These are phyloP conservation scores for Megalonaias nervosa DNA, from an alignment of 1,140 invertebrate genomes.

Conservation along the genomic window DNA sequence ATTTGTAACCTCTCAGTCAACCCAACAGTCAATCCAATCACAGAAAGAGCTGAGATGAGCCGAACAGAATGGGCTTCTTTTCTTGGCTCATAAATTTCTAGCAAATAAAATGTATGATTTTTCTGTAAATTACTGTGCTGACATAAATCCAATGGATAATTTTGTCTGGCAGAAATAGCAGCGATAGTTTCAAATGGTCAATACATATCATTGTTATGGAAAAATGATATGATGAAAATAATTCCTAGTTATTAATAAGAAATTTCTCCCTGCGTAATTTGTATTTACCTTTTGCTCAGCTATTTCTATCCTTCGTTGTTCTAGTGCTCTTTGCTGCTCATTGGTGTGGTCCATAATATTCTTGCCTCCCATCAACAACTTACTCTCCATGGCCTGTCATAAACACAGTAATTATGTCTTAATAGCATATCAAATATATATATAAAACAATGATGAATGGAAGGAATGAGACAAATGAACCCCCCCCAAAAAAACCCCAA, in stretches of 20 bases:
- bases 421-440: neutral
- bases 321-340: constrained; percentile 87
- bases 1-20: no score
- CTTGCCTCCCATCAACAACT: constrained; percentile 87
- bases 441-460: no score
- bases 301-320: constrained; percentile 85
- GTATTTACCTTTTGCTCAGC: constrained; percentile 83
- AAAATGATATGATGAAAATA: no score
- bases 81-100: no score
- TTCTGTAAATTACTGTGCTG: no score
- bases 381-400: constrained; percentile 83
- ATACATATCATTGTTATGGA: neutral
- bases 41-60: no score
- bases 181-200: neutral
- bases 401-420: neutral
- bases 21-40: no score
- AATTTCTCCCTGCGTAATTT: neutral
- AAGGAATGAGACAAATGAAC: no score
- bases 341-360: constrained; percentile 93
- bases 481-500: no score
- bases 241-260: neutral
- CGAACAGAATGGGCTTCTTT: no score
- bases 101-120: no score
- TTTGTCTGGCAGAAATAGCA: neutral
- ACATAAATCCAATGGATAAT: no score